A percentile compares a stretch with the other conserved stretches of the same genome.
phyloP scores from a whole-genome alignment of 2,113 vertebrate genomes.

The Ctenodactylus gundi region DNA sequence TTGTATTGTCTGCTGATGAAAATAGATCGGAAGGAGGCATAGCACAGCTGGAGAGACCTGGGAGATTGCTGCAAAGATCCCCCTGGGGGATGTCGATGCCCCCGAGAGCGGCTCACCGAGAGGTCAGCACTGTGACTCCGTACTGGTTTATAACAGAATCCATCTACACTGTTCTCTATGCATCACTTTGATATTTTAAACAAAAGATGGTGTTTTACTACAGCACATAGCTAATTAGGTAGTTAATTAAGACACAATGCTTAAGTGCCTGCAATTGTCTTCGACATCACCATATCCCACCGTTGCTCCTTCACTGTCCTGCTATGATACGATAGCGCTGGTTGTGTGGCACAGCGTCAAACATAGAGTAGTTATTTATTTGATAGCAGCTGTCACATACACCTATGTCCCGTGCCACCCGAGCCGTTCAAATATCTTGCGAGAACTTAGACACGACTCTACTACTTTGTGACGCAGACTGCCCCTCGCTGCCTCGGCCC shows the following conservation, averaged over 20 bases:
- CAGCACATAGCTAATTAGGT: background rate
- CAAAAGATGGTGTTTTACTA: background rate
- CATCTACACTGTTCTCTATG: background rate
- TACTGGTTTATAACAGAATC: background rate
- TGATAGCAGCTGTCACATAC: background rate
- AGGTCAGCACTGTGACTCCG: background rate
- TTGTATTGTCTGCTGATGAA: background rate
- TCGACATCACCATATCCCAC: background rate
- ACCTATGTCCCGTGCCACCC: background rate
- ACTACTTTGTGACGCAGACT: background rate
- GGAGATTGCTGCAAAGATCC: background rate
- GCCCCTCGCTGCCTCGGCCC: background rate
- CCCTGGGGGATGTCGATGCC: no score
- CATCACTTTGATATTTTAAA: background rate
- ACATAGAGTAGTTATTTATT: background rate
- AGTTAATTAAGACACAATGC: accelerated
- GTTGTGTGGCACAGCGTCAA: background rate
- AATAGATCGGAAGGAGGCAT: background rate
- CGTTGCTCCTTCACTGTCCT: background rate
- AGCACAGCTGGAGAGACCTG: background rate
- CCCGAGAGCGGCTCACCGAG: background rate
- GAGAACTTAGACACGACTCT: background rate
- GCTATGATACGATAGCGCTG: background rate
- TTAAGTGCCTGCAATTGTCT: background rate
- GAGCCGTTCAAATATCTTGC: background rate